Conservation (phyloP, 2,797 vertebrate genomes). For the Scolopax bukidnonensis region DNA sequence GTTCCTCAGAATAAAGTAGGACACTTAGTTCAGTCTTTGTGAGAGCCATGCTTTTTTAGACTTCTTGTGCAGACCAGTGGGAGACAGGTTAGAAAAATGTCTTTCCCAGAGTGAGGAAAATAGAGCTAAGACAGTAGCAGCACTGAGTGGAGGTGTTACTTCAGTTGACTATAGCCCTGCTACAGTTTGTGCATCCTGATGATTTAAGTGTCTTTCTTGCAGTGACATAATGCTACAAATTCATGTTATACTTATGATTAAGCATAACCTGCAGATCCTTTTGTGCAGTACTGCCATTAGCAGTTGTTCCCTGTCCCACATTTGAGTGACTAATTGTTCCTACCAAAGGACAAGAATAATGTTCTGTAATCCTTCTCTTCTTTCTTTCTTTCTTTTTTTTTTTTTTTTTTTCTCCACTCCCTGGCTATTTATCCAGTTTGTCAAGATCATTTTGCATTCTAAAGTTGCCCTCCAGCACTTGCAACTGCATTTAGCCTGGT, state of each 20-base stretch:
- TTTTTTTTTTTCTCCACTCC: no score
- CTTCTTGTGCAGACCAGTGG: background rate
- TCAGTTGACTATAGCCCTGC: background rate
- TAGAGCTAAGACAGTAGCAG: background rate
- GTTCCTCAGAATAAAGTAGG: background rate
- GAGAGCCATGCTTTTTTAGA: background rate
- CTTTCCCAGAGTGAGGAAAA: background rate
- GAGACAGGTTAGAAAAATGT: background rate
- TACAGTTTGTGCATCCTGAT: background rate
- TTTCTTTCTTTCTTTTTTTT: no score
- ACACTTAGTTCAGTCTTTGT: accelerated
- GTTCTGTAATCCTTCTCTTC: background rate
- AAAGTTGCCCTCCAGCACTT: background rate
- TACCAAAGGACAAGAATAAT: background rate
- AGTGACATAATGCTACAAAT: background rate
- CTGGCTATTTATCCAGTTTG: background rate
- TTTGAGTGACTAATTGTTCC: background rate
- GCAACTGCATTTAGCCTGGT: background rate
- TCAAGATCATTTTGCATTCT: background rate
- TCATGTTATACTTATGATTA: background rate
- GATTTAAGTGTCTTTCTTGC: background rate
- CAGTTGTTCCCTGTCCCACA: background rate
- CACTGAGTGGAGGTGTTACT: background rate
- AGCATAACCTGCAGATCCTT: background rate
- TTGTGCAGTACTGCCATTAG: background rate